Evolutionary conservation across 1,140 invertebrate genomes (phyloP).

Genomic region (Luehdorfia chinensis): DNA sequence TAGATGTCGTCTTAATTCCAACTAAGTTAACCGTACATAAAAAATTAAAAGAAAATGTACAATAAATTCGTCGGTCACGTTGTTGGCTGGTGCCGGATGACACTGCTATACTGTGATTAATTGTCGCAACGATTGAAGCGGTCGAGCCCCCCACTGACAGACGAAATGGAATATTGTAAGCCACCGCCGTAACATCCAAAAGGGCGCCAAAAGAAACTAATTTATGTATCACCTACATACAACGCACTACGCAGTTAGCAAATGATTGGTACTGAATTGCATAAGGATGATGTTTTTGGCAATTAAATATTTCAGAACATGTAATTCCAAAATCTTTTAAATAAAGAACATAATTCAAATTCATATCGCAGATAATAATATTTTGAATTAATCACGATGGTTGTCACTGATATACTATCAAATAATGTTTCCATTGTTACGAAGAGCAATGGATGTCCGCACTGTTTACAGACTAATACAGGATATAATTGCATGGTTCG

Average conservation of each 20-base stretch:
- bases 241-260: conserved; percentile 34
- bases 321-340: too few species aligned
- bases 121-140: conserved; percentile 67
- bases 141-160: conserved; percentile 65
- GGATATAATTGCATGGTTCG: too few species aligned
- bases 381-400: too few species aligned
- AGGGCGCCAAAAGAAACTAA: conserved; percentile 51
- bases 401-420: too few species aligned
- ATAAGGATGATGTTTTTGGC: conserved; percentile 16
- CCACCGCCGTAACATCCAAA: conserved; percentile 51
- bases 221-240: conserved; percentile 39
- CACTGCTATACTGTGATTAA: conserved; percentile 72
- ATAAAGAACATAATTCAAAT: too few species aligned
- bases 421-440: too few species aligned
- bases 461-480: too few species aligned
- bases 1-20: conserved; percentile 20
- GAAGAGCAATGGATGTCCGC: too few species aligned
- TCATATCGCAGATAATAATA: too few species aligned
- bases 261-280: conserved; percentile 21
- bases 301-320: too few species aligned
- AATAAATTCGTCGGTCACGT: conserved; percentile 46
- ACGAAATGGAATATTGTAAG: conserved; percentile 71
- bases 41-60: conserved; percentile 36
- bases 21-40: conserved; percentile 18
- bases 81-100: conserved; percentile 58